Conservation (phyloP, 2,113 vertebrate genomes). For the Murina feae region DNA sequence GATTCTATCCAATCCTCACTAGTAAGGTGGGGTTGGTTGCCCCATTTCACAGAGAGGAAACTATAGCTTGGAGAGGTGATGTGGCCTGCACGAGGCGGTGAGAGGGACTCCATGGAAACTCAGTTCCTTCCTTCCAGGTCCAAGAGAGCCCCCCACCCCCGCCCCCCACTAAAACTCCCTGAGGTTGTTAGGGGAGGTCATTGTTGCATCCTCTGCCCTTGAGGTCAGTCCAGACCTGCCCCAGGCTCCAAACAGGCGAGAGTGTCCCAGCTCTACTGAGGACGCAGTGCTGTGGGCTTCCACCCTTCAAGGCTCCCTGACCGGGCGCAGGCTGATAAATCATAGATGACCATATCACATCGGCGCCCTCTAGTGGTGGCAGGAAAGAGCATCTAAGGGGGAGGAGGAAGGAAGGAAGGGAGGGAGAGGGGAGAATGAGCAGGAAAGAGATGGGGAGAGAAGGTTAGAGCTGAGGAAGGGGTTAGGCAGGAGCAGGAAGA, state of each 20-base stretch:
- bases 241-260: background rate
- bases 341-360: constrained; percentile 54
- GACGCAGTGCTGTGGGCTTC: background rate
- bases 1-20: background rate
- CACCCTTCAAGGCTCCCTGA: background rate
- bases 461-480: background rate
- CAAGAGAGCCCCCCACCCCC: background rate
- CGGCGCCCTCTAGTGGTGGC: constrained; percentile 79
- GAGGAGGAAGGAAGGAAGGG: rapidly evolving
- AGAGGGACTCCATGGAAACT: background rate
- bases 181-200: background rate
- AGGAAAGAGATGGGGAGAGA: background rate
- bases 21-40: background rate
- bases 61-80: background rate
- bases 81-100: background rate
- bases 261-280: background rate
- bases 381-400: constrained; percentile 55
- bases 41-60: background rate
- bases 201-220: background rate
- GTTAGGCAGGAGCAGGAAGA: background rate
- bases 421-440: background rate
- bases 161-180: background rate
- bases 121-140: background rate
- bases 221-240: background rate
- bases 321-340: background rate